phyloP scores from a whole-genome alignment of 1,140 invertebrate genomes.

The Diabrotica undecimpunctata region DNA sequence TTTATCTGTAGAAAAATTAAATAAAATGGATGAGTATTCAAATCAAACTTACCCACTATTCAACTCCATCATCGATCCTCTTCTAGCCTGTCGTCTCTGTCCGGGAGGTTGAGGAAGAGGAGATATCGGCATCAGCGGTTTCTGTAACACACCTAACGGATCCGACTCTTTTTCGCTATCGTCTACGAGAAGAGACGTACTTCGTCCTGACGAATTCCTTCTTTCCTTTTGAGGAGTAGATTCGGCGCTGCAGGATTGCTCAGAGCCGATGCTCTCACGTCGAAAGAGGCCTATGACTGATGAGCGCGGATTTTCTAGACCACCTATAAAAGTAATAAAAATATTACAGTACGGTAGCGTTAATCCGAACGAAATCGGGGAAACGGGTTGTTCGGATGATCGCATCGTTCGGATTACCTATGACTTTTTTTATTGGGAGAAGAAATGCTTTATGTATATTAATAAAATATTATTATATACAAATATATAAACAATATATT shows the following conservation, averaged over 20 bases:
- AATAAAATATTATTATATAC: too few relatives aligned
- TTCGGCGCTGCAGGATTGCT: conserved; percentile 44
- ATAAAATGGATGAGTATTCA: too few relatives aligned
- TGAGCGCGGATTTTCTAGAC: conserved; percentile 65
- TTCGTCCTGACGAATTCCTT: conserved; percentile 44
- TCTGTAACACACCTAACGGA: conserved; percentile 53
- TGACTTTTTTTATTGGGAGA: too few relatives aligned
- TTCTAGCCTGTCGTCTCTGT: conserved; percentile 59
- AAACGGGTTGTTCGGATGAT: too few relatives aligned
- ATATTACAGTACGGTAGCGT: not conserved
- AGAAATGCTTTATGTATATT: too few relatives aligned
- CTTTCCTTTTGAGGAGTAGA: conserved; percentile 47
- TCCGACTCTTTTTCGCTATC: conserved; percentile 54
- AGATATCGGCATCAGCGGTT: conserved; percentile 41
- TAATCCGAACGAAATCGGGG: too few relatives aligned
- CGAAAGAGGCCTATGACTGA: conserved; percentile 70
- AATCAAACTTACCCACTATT: conserved; percentile 52
- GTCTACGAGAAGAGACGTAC: conserved; percentile 54
- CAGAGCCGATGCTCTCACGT: conserved; percentile 62
- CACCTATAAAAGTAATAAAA: conserved; percentile 49
- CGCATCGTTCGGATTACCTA: too few relatives aligned
- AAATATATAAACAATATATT: too few relatives aligned
- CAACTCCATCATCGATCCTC: conserved; percentile 65
- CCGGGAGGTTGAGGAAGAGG: conserved; percentile 46
- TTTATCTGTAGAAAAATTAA: too few relatives aligned